Base-by-base conservation (phyloP, 2,888 invertebrate species). In the Sipha maydis region DNA sequence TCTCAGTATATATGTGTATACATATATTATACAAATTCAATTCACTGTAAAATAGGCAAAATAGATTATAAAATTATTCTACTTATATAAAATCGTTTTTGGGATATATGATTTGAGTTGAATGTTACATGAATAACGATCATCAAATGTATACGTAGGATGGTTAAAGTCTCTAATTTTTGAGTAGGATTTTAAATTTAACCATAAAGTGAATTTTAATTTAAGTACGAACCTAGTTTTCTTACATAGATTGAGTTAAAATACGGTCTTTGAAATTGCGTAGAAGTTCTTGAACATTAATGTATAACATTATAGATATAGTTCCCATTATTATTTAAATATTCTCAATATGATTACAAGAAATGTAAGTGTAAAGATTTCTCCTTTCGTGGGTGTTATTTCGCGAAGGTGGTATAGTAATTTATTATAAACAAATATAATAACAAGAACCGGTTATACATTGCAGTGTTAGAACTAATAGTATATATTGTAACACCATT, bases 301-400 rank as follows among this genome's bases (percentile, higher is more conserved):
- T 56, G 41, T 34, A 31, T 85, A 25, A 28, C 56, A 61, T 75
- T 21, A 41, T 67, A 25, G 75, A 38, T 0, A 56, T 9, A 14
- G 34, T 61, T 61, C 19, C 3, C 31, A 28, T 19, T 1, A 5
- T 25, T 17, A 73, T n/a, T 83, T 56, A 75, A 61, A 84, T 41
- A 38, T 84, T 61, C 28, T 56, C 19, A 5, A 19, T 41, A 76
- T 67, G 41, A 67, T 54, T 67, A 67, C 17, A n/a, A 67, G 77
- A 77, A 77, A 85, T 48, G 67, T 31, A 21, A 48, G 25, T n/a
- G 1, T 34, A 34, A 9, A 73, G 77, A 77, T 85, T 85, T 85
- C 85, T 77, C 85, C 67, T 41, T 48, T 77, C 67, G 85, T 85
- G 85, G 85, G 85, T 77, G 77, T 77, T 28, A 67, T 73, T 69